These are phyloP conservation scores for Drosophila infuscata DNA, from an alignment of 2,888 invertebrate genomes.

Conservation along the genomic window DNA sequence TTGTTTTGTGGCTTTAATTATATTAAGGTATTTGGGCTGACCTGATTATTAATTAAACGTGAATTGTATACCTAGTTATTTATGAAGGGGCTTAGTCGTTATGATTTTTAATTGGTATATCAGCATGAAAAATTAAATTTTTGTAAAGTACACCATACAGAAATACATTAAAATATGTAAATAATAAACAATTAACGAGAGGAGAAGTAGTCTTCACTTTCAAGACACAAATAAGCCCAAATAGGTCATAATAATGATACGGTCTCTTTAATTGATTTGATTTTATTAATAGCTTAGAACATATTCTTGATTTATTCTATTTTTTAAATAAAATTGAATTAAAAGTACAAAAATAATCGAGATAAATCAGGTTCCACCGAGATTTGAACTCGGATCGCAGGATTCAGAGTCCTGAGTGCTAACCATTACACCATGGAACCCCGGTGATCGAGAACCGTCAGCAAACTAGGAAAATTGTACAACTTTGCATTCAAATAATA, in stretches of 20 bases:
- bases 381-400: slow-evolving; percentile 86
- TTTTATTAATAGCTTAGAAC: neutral
- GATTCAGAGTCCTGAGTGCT: slow-evolving; percentile 87
- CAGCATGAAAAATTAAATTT: neutral
- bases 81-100: neutral
- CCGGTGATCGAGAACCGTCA: neutral
- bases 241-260: neutral
- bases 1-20: slow-evolving; percentile 1
- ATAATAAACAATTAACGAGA: neutral
- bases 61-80: slow-evolving; percentile 28
- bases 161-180: neutral
- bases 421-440: slow-evolving; percentile 87
- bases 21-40: slow-evolving; percentile 39
- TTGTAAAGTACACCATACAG: neutral
- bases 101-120: neutral
- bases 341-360: slow-evolving; percentile 1
- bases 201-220: neutral
- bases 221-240: neutral
- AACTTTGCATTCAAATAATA: neutral
- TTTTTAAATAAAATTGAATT: neutral
- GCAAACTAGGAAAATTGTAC: slow-evolving; percentile 16
- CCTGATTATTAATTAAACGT: slow-evolving; percentile 31
- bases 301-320: neutral
- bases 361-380: slow-evolving; percentile 83
- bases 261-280: neutral